Conservation (phyloP, 2,113 vertebrate species). For the Podilymbus podiceps region DNA sequence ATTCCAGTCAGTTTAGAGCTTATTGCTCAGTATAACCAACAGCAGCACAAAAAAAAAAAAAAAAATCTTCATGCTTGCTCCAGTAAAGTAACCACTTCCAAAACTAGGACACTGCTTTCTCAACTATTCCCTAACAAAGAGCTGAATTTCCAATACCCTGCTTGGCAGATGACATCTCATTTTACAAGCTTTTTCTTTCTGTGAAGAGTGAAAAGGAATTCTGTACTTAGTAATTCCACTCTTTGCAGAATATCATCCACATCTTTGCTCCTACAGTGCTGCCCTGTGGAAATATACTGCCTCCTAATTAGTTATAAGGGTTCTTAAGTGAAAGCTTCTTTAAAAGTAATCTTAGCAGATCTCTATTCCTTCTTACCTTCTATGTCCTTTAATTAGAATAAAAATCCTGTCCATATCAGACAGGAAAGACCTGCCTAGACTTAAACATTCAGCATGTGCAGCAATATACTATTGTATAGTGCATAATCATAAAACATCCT, state of each 20-base stretch:
- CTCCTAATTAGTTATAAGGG: conserved; percentile 28
- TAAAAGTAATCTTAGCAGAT: conserved; percentile 44
- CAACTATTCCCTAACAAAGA: background rate
- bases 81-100: background rate
- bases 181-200: background rate
- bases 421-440: background rate
- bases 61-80: background rate
- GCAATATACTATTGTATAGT: background rate
- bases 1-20: background rate
- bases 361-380: conserved; percentile 15
- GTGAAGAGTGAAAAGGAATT: background rate
- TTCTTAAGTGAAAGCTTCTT: conserved; percentile 50
- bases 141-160: background rate
- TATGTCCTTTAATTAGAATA: conserved; percentile 47
- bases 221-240: background rate
- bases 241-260: background rate
- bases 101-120: background rate
- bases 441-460: background rate
- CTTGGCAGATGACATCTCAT: background rate
- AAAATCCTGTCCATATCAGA: background rate
- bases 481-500: background rate
- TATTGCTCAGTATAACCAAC: background rate
- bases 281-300: background rate
- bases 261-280: background rate
- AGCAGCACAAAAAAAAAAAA: background rate